These are phyloP conservation scores for Turnix velox DNA, from an alignment of 2,113 vertebrate genomes.

Conservation along the genomic window DNA sequence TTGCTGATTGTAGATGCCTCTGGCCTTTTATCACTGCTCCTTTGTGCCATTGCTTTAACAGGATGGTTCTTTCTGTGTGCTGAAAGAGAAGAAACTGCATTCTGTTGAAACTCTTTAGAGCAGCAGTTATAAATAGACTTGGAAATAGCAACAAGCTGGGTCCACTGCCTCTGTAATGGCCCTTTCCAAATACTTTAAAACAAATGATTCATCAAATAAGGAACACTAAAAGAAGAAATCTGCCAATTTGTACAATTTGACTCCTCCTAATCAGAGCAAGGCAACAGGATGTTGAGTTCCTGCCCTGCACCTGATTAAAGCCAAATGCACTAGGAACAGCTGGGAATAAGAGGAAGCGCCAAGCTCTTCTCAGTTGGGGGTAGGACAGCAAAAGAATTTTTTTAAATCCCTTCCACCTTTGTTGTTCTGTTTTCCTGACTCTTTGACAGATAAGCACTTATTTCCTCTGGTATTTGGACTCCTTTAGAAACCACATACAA, in stretches of 20 bases:
- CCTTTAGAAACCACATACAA: conserved; percentile 39
- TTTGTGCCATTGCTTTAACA: not conserved
- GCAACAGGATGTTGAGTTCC: conserved; percentile 90
- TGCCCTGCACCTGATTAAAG: conserved; percentile 92
- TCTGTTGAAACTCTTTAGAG: conserved; percentile 20
- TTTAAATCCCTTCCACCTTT: conserved; percentile 61
- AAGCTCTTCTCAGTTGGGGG: conserved; percentile 74
- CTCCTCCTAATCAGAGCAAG: conserved; percentile 88
- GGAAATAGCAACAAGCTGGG: conserved; percentile 65
- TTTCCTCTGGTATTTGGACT: conserved; percentile 52
- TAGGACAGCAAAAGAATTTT: conserved; percentile 68
- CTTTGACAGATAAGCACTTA: conserved; percentile 72
- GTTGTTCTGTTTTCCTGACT: conserved; percentile 73
- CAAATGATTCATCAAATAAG: conserved; percentile 84
- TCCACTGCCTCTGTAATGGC: conserved; percentile 64
- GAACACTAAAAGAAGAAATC: conserved; percentile 78
- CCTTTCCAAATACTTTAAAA: conserved; percentile 80
- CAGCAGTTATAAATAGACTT: conserved; percentile 71
- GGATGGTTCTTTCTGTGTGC: not conserved
- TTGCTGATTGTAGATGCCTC: not conserved
- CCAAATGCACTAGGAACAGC: conserved; percentile 81
- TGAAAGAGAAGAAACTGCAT: conserved; percentile 34
- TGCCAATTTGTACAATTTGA: conserved; percentile 87
- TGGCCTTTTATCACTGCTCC: not conserved
- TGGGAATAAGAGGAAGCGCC: conserved; percentile 72